Conservation (phyloP, 2,113 vertebrate genomes). For the Psettodes erumei region DNA sequence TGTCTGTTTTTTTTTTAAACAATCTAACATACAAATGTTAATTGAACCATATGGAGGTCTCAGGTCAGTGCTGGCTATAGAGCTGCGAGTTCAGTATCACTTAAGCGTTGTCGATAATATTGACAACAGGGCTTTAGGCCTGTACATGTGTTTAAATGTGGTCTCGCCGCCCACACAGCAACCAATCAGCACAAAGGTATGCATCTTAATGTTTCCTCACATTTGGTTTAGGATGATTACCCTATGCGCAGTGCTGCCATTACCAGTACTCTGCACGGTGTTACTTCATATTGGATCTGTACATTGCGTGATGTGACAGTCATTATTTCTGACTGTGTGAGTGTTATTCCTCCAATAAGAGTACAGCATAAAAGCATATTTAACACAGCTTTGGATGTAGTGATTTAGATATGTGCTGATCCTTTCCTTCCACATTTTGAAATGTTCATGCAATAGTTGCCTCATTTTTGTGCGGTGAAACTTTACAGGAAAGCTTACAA, state of each 20-base stretch:
- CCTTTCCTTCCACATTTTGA: background rate
- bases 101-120: constrained; percentile 21
- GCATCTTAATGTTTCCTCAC: background rate
- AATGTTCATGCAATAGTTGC: too few species aligned
- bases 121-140: background rate
- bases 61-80: constrained; percentile 35
- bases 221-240: background rate
- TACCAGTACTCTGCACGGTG: background rate
- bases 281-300: background rate
- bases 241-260: too few species aligned
- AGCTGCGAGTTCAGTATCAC: constrained; percentile 45
- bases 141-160: background rate
- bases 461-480: background rate
- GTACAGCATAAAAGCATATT: background rate
- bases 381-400: background rate
- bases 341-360: background rate
- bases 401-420: background rate
- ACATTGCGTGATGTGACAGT: background rate
- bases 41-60: constrained; percentile 56
- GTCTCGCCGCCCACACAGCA: background rate
- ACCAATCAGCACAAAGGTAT: background rate
- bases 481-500: background rate
- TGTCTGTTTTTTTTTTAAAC: background rate
- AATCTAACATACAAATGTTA: background rate
- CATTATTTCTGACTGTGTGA: background rate